Percentiles rank a stretch among this genome's conserved stretches.
These are phyloP conservation scores for Watsonalla cultraria DNA, from an alignment of 2,888 invertebrate species.

Conservation along the genomic window DNA sequence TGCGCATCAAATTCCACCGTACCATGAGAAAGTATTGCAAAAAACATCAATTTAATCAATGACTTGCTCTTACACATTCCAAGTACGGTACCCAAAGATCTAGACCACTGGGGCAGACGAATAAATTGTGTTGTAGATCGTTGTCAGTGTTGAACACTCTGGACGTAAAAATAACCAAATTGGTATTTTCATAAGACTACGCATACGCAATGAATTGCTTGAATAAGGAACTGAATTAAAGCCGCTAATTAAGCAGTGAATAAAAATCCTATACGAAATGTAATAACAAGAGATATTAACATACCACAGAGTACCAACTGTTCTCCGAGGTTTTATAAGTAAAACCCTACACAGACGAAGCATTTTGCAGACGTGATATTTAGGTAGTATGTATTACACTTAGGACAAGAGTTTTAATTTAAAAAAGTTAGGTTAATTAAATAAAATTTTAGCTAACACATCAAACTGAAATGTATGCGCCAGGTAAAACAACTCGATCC, in stretches of 20 bases:
- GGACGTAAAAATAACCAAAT: too few species aligned
- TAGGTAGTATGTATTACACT: too few species aligned
- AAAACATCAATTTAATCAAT: constrained; percentile 22
- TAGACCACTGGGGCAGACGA: neutral
- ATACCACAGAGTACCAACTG: too few species aligned
- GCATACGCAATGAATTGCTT: neutral
- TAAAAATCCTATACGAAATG: neutral
- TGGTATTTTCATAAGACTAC: too few species aligned
- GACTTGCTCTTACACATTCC: constrained; percentile 6
- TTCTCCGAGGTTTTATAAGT: too few species aligned
- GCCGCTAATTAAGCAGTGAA: neutral
- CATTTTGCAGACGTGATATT: too few species aligned
- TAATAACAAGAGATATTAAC: too few species aligned
- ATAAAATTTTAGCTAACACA: too few species aligned
- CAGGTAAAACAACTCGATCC: neutral
- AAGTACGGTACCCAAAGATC: neutral
- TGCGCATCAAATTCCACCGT: constrained; percentile 41
- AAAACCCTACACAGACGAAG: too few species aligned
- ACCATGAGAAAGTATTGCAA: constrained; percentile 44
- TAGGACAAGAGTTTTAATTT: too few species aligned
- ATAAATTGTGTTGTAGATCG: neutral
- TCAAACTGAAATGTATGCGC: neutral
- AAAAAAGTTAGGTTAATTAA: too few species aligned
- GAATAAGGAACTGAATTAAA: neutral
- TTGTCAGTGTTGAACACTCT: neutral